Percentiles rank a stretch among this genome's conserved stretches.
These are phyloP conservation scores for Plotosus lineatus DNA, from an alignment of 2,113 vertebrate genomes.

Conservation along the genomic window DNA sequence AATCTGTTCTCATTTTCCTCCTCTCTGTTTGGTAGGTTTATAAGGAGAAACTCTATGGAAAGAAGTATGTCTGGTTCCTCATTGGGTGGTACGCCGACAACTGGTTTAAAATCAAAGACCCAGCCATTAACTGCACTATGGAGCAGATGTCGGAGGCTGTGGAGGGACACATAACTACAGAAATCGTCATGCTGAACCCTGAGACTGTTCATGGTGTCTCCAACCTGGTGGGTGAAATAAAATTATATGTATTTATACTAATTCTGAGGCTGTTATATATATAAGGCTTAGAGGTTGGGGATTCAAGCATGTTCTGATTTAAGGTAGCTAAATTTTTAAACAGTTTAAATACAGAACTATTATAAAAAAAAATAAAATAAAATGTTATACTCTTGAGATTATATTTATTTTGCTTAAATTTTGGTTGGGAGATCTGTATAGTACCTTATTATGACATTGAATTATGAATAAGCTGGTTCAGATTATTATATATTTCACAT, in stretches of 20 bases:
- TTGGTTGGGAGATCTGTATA: not conserved
- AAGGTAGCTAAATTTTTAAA: not conserved
- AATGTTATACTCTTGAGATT: not conserved
- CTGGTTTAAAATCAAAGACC: constrained; percentile 95
- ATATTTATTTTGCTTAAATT: not conserved
- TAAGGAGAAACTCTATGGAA: constrained; percentile 94
- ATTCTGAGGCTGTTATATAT: not conserved
- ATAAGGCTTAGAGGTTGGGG: not conserved
- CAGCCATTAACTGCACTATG: constrained; percentile 91
- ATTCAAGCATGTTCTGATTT: not conserved
- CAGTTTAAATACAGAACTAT: not conserved
- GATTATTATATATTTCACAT: not conserved
- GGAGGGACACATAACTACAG: constrained; percentile 92
- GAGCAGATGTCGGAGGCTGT: constrained; percentile 94
- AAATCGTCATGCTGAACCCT: constrained; percentile 95
- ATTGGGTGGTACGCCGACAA: constrained; percentile 97
- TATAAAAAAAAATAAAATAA: not conserved
- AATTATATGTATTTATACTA: not conserved
- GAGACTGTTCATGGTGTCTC: constrained; percentile 91
- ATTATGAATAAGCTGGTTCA: not conserved
- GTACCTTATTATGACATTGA: not conserved
- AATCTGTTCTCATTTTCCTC: not conserved
- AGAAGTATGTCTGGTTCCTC: constrained; percentile 95
- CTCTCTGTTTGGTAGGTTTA: constrained; percentile 77
- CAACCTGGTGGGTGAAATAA: constrained; percentile 81